These are phyloP conservation scores for Parnassius orleans DNA, from an alignment of 2,888 invertebrate species.

Conservation along the genomic window DNA sequence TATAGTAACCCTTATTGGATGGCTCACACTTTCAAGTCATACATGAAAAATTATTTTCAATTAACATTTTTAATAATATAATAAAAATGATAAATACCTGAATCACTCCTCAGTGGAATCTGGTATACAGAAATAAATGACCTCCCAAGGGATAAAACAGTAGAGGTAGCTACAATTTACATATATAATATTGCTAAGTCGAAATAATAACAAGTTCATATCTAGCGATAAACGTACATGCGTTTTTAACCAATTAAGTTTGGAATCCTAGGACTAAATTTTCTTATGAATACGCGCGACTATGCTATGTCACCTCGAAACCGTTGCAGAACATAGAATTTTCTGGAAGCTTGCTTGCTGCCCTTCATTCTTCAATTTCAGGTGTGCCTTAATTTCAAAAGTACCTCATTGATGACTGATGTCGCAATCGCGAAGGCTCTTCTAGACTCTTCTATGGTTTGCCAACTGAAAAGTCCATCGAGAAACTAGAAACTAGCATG, in stretches of 20 bases:
- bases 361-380: conserved; percentile 43
- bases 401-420: conserved; percentile 65
- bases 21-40: conserved; percentile 59
- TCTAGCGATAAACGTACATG: conserved; percentile 57
- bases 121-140: conserved; percentile 66
- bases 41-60: conserved; percentile 54
- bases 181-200: conserved; percentile 57
- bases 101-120: conserved; percentile 72
- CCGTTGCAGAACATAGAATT: conserved; percentile 41
- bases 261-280: conserved; percentile 43
- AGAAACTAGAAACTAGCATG: conserved; percentile 67
- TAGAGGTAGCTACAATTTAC: conserved; percentile 65
- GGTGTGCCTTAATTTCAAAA: conserved; percentile 58
- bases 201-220: conserved; percentile 56
- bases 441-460: conserved; percentile 51
- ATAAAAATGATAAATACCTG: conserved; percentile 76
- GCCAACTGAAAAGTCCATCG: conserved; percentile 79
- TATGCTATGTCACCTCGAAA: conserved; percentile 76
- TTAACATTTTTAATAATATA: conserved; percentile 54
- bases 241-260: conserved; percentile 51
- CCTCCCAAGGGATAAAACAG: conserved; percentile 59
- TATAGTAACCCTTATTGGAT: conserved; percentile 45
- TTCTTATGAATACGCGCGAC: conserved; percentile 53
- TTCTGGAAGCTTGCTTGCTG: conserved; percentile 36
- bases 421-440: conserved; percentile 28